Conservation (phyloP, 2,113 vertebrate genomes). For the Danionella cerebrum region DNA sequence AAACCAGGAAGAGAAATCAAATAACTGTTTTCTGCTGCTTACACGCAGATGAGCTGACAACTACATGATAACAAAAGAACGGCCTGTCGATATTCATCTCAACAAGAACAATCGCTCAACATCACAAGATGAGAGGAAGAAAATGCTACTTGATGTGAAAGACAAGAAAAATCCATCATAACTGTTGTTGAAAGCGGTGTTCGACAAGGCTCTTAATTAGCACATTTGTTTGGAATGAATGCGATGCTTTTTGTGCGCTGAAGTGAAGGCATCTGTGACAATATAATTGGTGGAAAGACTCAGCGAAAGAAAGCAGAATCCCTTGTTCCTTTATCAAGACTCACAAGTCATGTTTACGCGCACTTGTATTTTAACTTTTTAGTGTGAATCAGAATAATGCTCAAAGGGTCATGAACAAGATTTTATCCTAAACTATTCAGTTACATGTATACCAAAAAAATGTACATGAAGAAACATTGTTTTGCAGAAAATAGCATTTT, state of each 20-base stretch:
- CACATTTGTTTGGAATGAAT: not conserved
- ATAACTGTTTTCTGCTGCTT: not conserved
- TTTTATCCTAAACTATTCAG: too few relatives aligned
- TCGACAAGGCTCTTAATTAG: not conserved
- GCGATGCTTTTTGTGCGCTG: not conserved
- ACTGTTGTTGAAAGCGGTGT: not conserved
- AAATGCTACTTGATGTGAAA: not conserved
- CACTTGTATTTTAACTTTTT: too few relatives aligned
- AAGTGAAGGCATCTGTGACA: not conserved
- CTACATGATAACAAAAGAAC: not conserved
- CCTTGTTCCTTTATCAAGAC: too few relatives aligned
- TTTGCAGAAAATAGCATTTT: too few relatives aligned
- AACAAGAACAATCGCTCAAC: not conserved
- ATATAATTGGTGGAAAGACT: not conserved
- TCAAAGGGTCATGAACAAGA: too few relatives aligned
- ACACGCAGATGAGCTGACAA: slow-evolving; percentile 8
- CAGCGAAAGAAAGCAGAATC: too few relatives aligned
- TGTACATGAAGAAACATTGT: too few relatives aligned
- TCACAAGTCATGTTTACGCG: too few relatives aligned
- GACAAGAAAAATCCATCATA: not conserved
- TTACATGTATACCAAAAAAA: too few relatives aligned
- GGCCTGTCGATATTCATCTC: not conserved
- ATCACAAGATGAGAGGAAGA: not conserved
- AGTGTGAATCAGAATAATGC: too few relatives aligned
- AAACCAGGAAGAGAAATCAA: not conserved